A percentile compares a stretch with the other conserved stretches of the same genome.
These are phyloP conservation scores for Mythimna impura DNA, from an alignment of 2,888 invertebrate species.

Conservation along the genomic window DNA sequence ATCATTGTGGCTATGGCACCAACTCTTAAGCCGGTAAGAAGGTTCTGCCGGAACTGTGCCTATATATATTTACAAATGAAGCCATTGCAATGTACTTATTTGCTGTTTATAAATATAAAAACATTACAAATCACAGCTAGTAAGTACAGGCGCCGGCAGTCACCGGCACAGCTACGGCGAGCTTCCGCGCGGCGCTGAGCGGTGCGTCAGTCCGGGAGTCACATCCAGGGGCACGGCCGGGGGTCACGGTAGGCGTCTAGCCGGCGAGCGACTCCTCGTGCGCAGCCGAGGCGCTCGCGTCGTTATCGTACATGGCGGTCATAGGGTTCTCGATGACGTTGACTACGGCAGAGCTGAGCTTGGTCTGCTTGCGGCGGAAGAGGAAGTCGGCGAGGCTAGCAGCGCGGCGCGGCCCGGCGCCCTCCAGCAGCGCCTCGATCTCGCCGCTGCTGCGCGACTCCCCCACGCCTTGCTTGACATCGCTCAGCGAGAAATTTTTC, in stretches of 20 bases:
- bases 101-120: slow-evolving; percentile 34
- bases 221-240: background rate
- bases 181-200: background rate
- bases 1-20: slow-evolving; percentile 13
- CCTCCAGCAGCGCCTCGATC: slow-evolving; percentile 69
- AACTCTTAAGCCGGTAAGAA: slow-evolving; percentile 1
- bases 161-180: slow-evolving; percentile 21
- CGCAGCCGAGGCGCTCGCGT: slow-evolving; percentile 16
- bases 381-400: slow-evolving; percentile 76
- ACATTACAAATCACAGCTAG: slow-evolving; percentile 30
- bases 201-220: slow-evolving; percentile 13
- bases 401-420: slow-evolving; percentile 65
- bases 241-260: slow-evolving; percentile 17
- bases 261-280: slow-evolving; percentile 34
- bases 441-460: slow-evolving; percentile 74
- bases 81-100: slow-evolving; percentile 9
- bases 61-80: slow-evolving; percentile 28
- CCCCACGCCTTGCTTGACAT: slow-evolving; percentile 64
- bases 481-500: slow-evolving; percentile 68
- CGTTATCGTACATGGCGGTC: slow-evolving; percentile 70
- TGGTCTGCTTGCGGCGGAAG: slow-evolving; percentile 67
- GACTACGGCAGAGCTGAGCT: slow-evolving; percentile 57
- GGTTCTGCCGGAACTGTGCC: slow-evolving; percentile 9
- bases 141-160: slow-evolving; percentile 6
- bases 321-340: slow-evolving; percentile 85